Conservation (phyloP, 2,797 vertebrate species). For the Myotis daubentonii region DNA sequence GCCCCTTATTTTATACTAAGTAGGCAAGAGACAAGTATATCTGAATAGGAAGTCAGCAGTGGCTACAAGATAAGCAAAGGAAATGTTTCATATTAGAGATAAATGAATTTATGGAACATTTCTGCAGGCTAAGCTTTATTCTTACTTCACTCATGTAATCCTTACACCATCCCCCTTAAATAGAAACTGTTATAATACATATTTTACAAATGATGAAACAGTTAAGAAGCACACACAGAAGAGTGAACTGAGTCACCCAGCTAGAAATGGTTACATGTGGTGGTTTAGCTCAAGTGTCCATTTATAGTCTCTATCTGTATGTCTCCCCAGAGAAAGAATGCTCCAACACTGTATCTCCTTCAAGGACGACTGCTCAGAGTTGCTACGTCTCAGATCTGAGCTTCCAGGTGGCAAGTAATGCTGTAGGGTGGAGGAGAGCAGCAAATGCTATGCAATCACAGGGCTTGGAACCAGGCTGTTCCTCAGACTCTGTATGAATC, state of each 20-base stretch:
- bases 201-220: not conserved
- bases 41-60: not conserved
- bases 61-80: conserved; percentile 6
- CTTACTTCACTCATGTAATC: not conserved
- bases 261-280: not conserved
- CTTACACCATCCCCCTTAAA: not conserved
- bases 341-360: not conserved
- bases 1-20: not conserved
- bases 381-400: not conserved
- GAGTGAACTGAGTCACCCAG: not conserved
- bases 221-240: not conserved
- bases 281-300: not conserved
- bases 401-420: not conserved
- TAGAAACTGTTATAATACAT: not conserved
- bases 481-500: not conserved
- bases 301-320: not conserved
- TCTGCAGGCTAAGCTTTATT: not conserved
- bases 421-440: not conserved
- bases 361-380: not conserved
- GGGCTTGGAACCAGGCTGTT: not conserved
- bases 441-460: not conserved
- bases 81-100: not conserved
- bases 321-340: not conserved
- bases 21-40: not conserved
- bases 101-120: not conserved